Conservation (phyloP, 2,888 invertebrate species). For the Trachelus stipa region DNA sequence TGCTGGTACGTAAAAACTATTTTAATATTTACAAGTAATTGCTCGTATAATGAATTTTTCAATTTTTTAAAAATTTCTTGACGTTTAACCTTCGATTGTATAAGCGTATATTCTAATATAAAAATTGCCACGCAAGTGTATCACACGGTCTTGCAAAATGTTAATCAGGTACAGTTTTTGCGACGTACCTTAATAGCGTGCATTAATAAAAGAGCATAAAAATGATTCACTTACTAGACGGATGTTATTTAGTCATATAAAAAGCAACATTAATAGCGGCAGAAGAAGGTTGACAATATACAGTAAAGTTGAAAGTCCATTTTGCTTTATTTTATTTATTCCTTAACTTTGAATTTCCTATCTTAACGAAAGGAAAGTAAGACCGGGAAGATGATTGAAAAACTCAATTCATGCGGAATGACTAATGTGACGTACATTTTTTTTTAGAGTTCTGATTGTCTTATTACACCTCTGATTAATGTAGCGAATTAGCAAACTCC, state of each 20-base stretch:
- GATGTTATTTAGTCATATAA: neutral
- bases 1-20: conserved; percentile 72
- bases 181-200: neutral
- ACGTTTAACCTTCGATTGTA: neutral
- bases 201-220: neutral
- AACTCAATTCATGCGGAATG: neutral
- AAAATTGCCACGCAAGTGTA: neutral
- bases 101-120: neutral
- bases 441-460: neutral
- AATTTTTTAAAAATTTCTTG: neutral
- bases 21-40: neutral
- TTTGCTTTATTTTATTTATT: neutral
- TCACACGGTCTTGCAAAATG: neutral
- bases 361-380: neutral
- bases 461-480: neutral
- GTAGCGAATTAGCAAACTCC: neutral
- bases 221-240: neutral
- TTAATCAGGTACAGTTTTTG: neutral
- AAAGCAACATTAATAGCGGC: neutral
- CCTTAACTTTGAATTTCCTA: neutral
- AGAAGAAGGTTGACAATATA: neutral
- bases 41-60: neutral
- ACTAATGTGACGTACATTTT: neutral
- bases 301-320: neutral
- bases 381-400: neutral